Evolutionary conservation across 2,113 vertebrate genomes (phyloP).

Genomic region (Uria lomvia): DNA sequence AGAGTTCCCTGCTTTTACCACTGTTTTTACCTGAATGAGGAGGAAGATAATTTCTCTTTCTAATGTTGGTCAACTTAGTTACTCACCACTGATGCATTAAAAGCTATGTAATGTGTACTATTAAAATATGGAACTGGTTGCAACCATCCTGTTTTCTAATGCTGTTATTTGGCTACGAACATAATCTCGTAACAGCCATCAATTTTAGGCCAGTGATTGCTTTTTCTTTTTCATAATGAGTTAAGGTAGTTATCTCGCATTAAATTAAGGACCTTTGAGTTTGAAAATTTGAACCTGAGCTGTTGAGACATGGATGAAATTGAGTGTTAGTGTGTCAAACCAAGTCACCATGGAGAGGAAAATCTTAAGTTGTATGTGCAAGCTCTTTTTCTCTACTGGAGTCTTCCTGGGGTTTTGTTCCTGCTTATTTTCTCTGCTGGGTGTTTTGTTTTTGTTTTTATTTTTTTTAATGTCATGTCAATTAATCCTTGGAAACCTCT

Average conservation of each 20-base stretch:
- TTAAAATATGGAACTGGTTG: neutral
- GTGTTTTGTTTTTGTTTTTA: neutral
- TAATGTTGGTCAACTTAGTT: neutral
- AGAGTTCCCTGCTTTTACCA: neutral
- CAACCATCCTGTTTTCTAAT: neutral
- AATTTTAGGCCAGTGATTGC: neutral
- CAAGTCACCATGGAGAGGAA: neutral
- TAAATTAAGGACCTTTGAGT: neutral
- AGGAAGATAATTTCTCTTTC: neutral
- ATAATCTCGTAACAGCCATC: neutral
- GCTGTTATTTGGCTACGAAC: neutral
- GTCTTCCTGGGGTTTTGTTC: neutral
- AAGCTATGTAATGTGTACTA: neutral
- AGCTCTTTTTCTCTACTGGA: neutral
- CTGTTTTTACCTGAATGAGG: neutral
- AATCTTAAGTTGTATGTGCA: neutral
- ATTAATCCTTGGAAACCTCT: slow-evolving; percentile 1
- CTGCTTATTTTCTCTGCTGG: neutral
- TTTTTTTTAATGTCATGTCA: neutral
- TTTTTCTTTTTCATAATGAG: neutral
- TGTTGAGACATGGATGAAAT: neutral
- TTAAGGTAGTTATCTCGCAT: neutral
- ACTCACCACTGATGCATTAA: neutral
- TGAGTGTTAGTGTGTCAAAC: neutral
- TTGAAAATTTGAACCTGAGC: neutral